Percentiles rank a stretch among this genome's conserved stretches.
phyloP scores from a whole-genome alignment of 2,113 vertebrate species.

The Ophthalmolycus amberensis region DNA sequence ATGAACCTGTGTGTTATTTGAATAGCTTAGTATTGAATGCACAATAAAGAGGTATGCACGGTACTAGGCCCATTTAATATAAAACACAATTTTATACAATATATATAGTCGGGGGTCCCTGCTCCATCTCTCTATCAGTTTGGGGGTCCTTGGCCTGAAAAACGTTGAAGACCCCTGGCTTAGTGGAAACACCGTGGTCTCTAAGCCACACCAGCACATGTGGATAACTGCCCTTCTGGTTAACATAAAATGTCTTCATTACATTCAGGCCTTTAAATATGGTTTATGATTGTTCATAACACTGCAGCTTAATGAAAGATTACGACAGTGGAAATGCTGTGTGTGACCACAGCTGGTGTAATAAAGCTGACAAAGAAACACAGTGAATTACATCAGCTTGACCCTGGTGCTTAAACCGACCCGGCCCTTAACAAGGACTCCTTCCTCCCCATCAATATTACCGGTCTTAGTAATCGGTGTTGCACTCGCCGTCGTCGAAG shows the following conservation, averaged over 20 bases:
- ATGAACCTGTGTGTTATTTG: too few species aligned
- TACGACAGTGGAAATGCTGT: neutral
- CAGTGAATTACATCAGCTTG: constrained; percentile 45
- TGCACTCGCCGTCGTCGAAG: neutral
- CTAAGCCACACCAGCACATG: neutral
- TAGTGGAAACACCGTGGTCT: neutral
- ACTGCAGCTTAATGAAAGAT: constrained; percentile 3
- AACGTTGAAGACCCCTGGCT: too few species aligned
- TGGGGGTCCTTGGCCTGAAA: too few species aligned
- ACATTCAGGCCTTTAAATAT: constrained; percentile 15
- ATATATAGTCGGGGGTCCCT: too few species aligned
- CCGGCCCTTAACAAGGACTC: constrained; percentile 24
- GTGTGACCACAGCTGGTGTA: constrained; percentile 13
- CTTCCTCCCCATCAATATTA: constrained; percentile 26
- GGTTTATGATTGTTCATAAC: neutral
- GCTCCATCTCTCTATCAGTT: too few species aligned
- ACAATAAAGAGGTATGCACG: too few species aligned
- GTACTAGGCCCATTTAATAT: too few species aligned
- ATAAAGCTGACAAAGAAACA: constrained; percentile 22
- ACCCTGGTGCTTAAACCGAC: constrained; percentile 7
- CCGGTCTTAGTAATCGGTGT: constrained; percentile 8
- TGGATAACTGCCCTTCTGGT: constrained; percentile 9
- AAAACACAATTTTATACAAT: too few species aligned
- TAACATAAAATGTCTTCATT: constrained; percentile 15
- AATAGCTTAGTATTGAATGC: too few species aligned